phyloP scores from a whole-genome alignment of 1,140 invertebrate species.

The Drosophila micromelanica region DNA sequence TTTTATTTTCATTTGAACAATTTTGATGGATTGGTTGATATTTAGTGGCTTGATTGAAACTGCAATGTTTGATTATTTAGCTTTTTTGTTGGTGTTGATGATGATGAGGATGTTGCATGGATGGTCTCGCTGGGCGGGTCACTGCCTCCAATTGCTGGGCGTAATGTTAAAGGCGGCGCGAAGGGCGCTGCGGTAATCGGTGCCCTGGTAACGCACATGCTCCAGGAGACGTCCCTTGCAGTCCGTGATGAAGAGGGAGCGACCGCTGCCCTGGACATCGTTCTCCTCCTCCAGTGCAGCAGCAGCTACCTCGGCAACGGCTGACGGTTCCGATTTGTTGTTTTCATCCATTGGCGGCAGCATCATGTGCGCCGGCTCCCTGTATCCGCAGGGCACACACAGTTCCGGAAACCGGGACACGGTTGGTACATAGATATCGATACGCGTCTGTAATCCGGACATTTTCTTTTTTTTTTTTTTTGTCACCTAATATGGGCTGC shows the following conservation, averaged over 20 bases:
- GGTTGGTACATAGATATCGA: constrained; percentile 43
- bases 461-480: constrained; percentile 31
- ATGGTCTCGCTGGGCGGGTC: not conserved
- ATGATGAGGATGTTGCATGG: not conserved
- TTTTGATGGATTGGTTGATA: not conserved
- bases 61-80: not conserved
- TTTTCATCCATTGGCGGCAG: not conserved
- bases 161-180: constrained; percentile 31
- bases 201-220: constrained; percentile 54
- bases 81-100: too few relatives aligned
- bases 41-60: not conserved
- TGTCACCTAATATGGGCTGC: not conserved
- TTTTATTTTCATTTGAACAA: not conserved
- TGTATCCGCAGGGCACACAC: not conserved
- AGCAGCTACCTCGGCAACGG: constrained; percentile 3
- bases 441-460: constrained; percentile 15
- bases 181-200: constrained; percentile 55
- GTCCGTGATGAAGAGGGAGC: constrained; percentile 49
- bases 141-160: constrained; percentile 21
- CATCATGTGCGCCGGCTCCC: constrained; percentile 11
- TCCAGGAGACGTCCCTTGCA: constrained; percentile 45
- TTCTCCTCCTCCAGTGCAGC: constrained; percentile 10
- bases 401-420: constrained; percentile 48
- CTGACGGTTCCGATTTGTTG: not conserved
- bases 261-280: constrained; percentile 9